Percentiles rank a stretch among this genome's conserved stretches.
Evolutionary conservation across 2,113 vertebrate species (phyloP).

Genomic region (Lontra canadensis): DNA sequence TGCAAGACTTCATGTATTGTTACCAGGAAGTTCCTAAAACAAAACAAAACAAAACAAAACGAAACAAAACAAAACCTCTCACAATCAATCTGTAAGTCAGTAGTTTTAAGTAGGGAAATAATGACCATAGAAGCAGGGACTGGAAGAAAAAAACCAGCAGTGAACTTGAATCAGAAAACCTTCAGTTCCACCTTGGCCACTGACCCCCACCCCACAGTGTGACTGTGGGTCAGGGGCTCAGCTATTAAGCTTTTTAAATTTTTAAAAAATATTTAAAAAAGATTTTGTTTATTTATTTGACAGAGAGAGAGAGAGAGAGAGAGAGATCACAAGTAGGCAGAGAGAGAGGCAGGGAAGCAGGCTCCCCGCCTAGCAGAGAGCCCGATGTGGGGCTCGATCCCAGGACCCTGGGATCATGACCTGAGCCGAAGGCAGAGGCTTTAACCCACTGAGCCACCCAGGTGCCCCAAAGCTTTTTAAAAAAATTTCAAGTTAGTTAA

Average conservation of each 20-base stretch:
- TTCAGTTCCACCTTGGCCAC: background rate
- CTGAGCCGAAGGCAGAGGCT: too few relatives aligned
- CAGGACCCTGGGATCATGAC: too few relatives aligned
- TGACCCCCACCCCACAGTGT: background rate
- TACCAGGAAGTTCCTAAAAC: slow-evolving; percentile 62
- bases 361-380: too few relatives aligned
- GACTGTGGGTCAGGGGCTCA: background rate
- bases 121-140: background rate
- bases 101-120: slow-evolving; percentile 5
- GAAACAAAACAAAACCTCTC: slow-evolving; percentile 11
- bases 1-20: slow-evolving; percentile 21
- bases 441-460: too few relatives aligned
- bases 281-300: too few relatives aligned
- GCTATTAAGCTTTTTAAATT: background rate
- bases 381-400: too few relatives aligned
- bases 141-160: background rate
- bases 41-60: slow-evolving; percentile 45
- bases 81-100: background rate
- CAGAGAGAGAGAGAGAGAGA: too few relatives aligned
- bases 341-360: too few relatives aligned
- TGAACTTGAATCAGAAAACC: background rate
- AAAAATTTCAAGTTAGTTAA: background rate
- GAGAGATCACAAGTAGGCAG: too few relatives aligned
- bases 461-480: background rate
- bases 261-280: background rate